Base-by-base conservation (phyloP, 2,797 vertebrate species). In the Cuniculus paca region DNA sequence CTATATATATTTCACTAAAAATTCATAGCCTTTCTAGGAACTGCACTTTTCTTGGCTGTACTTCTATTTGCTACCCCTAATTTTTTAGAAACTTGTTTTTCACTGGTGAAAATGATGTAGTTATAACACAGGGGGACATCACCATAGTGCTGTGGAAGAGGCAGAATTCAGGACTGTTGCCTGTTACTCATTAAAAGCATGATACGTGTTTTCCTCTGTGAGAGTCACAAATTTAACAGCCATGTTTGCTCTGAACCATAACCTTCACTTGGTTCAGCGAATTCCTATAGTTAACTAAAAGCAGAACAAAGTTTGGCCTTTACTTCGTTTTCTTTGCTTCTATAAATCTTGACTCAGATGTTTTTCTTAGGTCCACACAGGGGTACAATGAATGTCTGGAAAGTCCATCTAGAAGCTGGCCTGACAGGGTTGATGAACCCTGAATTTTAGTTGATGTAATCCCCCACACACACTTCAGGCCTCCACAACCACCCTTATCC, bases 1-100 rank as follows among this genome's bases (percentile, higher is more conserved):
- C 2, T 77, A 68, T 31, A 83, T 79, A 58, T 89, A 82, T 91
- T 83, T 75, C 70, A 82, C 24, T 90, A 74, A 92, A 45, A 91
- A 78, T 87, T 36, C 26, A 78, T 50, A 78, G 12, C 0, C 13
- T 24, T 77, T 89, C 14, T 63, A 65, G 20, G n/a, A 92, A 78
- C 8, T 82, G 26, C 52, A 26, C 1, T 94, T 50, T 79, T 61
- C 19, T 78, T 81, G 4, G 3, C 34, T 92, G 1, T 86, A 56
- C 42, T 94, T 80, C 48, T 58, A 6, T 77, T 92, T 54, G 14
- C 16, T n/a, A 31, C 36, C 34, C 2, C 39, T 56, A 84, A 90
- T 56, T 39, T 61, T 95, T 96, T 78, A 81, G 61, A 91, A 86
- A 93, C 4, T 79, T 48, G 48, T 56, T 34, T 90, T 90, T n/a